These are phyloP conservation scores for Watsonalla binaria DNA, from an alignment of 2,888 invertebrate genomes.

Conservation along the genomic window DNA sequence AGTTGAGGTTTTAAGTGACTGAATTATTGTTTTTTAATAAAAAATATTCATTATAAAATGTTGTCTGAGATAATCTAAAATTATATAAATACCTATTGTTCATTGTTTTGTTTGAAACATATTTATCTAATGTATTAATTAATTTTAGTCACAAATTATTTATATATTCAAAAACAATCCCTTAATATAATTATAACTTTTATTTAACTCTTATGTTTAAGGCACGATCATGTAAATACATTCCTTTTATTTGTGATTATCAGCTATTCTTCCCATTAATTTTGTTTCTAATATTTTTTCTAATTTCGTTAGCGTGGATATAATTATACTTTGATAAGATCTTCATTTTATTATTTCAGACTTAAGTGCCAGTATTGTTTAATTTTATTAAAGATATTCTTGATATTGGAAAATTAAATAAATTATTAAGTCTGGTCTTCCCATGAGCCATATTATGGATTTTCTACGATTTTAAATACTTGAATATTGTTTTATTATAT, in stretches of 20 bases:
- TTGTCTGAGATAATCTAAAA: background rate
- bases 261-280: too few species aligned
- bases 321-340: too few species aligned
- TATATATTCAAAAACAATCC: background rate
- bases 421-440: background rate
- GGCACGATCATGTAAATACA: too few species aligned
- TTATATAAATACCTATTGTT: too few species aligned
- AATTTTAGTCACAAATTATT: background rate
- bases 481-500: too few species aligned
- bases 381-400: background rate
- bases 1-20: conserved; percentile 13
- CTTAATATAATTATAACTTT: background rate
- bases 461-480: background rate
- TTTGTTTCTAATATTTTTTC: too few species aligned
- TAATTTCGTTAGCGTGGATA: too few species aligned
- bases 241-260: too few species aligned
- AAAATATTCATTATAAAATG: background rate
- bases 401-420: too few species aligned
- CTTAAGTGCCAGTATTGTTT: too few species aligned
- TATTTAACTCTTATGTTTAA: too few species aligned
- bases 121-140: background rate
- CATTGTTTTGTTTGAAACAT: background rate
- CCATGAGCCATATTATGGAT: background rate
- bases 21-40: background rate
- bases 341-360: too few species aligned